A percentile compares a stretch with the other conserved stretches of the same genome.
These are phyloP conservation scores for Alaudala cheleensis DNA, from an alignment of 2,113 vertebrate species.

Conservation along the genomic window DNA sequence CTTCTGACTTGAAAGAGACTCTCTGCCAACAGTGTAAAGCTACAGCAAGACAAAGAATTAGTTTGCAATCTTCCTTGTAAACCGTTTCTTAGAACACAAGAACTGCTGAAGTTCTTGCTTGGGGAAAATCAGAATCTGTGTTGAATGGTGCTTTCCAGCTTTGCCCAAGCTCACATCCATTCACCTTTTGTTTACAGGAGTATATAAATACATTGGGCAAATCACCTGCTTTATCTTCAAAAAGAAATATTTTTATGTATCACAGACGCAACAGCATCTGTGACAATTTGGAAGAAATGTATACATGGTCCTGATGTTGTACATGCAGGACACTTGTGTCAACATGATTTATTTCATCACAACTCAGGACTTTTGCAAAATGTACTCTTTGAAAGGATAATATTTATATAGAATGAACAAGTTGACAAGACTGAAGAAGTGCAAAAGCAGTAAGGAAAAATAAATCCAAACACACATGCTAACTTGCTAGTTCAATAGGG, in stretches of 20 bases:
- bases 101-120: neutral
- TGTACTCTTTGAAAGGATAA: neutral
- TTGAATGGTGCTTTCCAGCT: neutral
- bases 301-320: neutral
- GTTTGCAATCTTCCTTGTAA: neutral
- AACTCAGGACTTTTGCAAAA: neutral
- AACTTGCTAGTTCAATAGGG: neutral
- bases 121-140: neutral
- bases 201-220: neutral
- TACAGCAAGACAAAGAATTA: constrained; percentile 51
- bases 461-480: neutral
- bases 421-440: neutral
- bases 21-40: constrained; percentile 90
- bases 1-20: constrained; percentile 95
- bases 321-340: neutral
- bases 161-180: neutral
- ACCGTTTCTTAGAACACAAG: neutral
- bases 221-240: neutral
- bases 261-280: fast-evolving
- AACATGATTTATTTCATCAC: neutral
- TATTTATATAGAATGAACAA: neutral
- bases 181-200: neutral
- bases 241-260: neutral
- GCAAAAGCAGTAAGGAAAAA: neutral
- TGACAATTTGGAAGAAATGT: neutral